Evolutionary conservation across 2,888 invertebrate genomes (phyloP).

Genomic region (Encarsia formosa): DNA sequence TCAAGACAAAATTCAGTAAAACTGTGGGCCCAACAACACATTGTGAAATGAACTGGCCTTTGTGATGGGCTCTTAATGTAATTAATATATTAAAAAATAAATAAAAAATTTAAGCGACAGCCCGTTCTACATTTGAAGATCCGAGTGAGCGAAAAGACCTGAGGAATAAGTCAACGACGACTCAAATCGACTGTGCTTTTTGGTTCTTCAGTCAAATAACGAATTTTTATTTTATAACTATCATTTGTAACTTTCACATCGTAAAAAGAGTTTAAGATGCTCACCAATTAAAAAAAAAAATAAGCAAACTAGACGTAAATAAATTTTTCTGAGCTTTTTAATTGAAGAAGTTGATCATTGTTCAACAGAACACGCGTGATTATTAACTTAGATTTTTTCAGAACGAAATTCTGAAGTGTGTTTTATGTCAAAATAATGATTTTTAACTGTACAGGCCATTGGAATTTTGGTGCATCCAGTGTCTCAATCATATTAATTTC

Average conservation of each 20-base stretch:
- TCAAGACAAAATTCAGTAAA: slow-evolving; percentile 28
- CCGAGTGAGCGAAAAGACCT: slow-evolving; percentile 28
- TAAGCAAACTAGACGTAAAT: slow-evolving; percentile 17
- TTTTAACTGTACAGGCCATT: slow-evolving; percentile 25
- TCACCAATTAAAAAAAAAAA: slow-evolving; percentile 29
- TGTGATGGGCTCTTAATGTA: slow-evolving; percentile 12
- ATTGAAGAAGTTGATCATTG: slow-evolving; percentile 26
- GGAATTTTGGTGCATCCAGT: slow-evolving; percentile 42
- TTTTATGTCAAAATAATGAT: too few species aligned
- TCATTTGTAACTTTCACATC: slow-evolving; percentile 41
- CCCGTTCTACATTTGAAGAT: slow-evolving; percentile 22
- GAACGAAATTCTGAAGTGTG: too few species aligned
- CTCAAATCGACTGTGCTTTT: slow-evolving; percentile 36
- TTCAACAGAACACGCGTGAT: slow-evolving; percentile 25
- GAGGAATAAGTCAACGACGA: slow-evolving; percentile 35
- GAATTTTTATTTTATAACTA: slow-evolving; percentile 36
- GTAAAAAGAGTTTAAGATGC: slow-evolving; percentile 43
- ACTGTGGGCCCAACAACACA: slow-evolving; percentile 28
- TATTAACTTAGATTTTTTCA: slow-evolving; percentile 26
- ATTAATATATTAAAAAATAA: slow-evolving; percentile 9
- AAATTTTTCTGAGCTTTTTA: slow-evolving; percentile 18
- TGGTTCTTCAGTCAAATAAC: slow-evolving; percentile 38
- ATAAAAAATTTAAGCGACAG: slow-evolving; percentile 11
- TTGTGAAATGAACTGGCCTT: slow-evolving; percentile 22
- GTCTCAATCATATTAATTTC: slow-evolving; percentile 45